These are phyloP conservation scores for Chrysomallon squamiferum DNA, from an alignment of 1,140 invertebrate species.

Conservation along the genomic window DNA sequence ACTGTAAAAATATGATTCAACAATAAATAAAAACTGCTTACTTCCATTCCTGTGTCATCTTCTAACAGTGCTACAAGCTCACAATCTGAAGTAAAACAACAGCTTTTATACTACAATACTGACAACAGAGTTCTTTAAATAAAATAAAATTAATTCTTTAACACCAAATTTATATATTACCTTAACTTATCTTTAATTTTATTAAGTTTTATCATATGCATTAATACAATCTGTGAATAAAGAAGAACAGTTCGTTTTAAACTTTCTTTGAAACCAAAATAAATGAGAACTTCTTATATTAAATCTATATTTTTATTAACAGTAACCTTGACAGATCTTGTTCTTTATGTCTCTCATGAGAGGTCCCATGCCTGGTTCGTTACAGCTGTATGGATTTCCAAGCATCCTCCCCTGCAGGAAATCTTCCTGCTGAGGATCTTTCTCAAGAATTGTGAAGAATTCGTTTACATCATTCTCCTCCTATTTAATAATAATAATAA, in stretches of 20 bases:
- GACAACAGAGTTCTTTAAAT: no score
- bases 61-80: constrained; percentile 94
- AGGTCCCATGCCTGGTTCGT: constrained; percentile 91
- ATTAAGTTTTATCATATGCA: no score
- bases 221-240: no score
- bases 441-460: constrained; percentile 95
- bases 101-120: no score
- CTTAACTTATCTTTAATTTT: no score
- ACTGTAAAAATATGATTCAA: no score
- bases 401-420: constrained; percentile 96
- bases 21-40: constrained; percentile 17
- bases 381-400: constrained; percentile 95
- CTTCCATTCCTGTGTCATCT: constrained; percentile 98
- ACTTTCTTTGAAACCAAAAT: no score
- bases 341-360: constrained; percentile 99
- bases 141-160: no score
- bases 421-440: constrained; percentile 98
- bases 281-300: no score
- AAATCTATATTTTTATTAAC: no score
- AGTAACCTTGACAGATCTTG: constrained; percentile 70
- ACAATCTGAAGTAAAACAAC: constrained; percentile 73
- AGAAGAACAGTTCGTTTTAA: no score
- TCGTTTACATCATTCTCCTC: constrained; percentile 97
- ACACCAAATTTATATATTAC: no score
- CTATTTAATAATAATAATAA: constrained; percentile 44